Base-by-base conservation (phyloP, 1,140 invertebrate species). In the Eriocheir sinensis region DNA sequence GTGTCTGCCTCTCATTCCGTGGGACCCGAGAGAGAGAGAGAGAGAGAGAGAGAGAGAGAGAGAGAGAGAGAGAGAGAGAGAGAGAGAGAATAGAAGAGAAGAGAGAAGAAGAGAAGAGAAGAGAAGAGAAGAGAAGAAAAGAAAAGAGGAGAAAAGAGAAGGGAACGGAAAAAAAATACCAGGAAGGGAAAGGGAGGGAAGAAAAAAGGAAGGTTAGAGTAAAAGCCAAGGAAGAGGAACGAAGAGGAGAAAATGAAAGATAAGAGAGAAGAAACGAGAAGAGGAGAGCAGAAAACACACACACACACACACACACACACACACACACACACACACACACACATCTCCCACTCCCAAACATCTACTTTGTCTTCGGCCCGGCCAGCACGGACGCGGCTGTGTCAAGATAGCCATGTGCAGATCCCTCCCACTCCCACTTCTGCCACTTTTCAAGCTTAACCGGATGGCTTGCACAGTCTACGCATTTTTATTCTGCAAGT, bases 21-120 rank as follows among this genome's bases (percentile, higher is more conserved):
- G n/a, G n/a, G n/a, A n/a, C n/a, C n/a, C 44, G 44, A 48, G 44
- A 4, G 44, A 15, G 15, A 48, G 44, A 48, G 32, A 89, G 86
- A 89, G 32, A 89, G 86, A 89, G 38, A 89, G 38, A 89, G 30
- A 40, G 86, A 89, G 32, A 89, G 86, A 89, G 38, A 36, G 27
- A 36, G 32, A 36, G 86, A 89, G 38, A 89, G 38, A 89, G 86
- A 40, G 32, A 36, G 86, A 34, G 38, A 40, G 30, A 36, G 6
- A 36, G 27, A 36, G 86, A 89, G 30, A 40, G 40, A 34, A 8
- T 3, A 32, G 36, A 9, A 32, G 36, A 41, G 27, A 89, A 9
- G 86, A 36, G 86, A 89, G 38, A 32, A 40, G 86, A 40, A 32
- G 36, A n/a, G 36, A n/a, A 89, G 38, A 89, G 86, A 34, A 8